phyloP scores from a whole-genome alignment of 2,888 invertebrate genomes.

The Stenichneumon culpator region DNA sequence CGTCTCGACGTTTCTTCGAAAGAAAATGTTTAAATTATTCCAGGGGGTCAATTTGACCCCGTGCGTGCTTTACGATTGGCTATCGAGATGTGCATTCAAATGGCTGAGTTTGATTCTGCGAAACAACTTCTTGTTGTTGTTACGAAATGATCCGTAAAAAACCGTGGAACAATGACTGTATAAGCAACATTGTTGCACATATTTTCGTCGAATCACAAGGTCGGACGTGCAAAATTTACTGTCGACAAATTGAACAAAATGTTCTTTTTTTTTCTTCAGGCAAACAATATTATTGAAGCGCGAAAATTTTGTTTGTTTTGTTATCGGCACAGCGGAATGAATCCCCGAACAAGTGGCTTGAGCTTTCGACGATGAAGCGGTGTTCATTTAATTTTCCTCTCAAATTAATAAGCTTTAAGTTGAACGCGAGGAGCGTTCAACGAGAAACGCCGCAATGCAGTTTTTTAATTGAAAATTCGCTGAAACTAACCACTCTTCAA shows the following conservation, averaged over 20 bases:
- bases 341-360: not conserved
- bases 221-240: not conserved
- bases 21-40: no score
- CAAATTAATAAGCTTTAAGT: not conserved
- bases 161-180: not conserved
- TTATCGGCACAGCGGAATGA: not conserved
- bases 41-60: no score
- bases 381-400: not conserved
- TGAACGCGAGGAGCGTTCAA: conserved; percentile 5
- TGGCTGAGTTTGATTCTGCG: no score
- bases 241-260: not conserved
- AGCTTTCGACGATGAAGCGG: not conserved
- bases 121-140: no score
- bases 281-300: not conserved
- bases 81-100: no score
- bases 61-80: no score
- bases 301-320: not conserved
- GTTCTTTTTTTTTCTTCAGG: not conserved
- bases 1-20: no score
- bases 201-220: not conserved
- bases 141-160: not conserved
- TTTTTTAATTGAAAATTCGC: conserved; percentile 61
- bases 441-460: conserved; percentile 61
- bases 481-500: conserved; percentile 21
- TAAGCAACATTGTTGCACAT: not conserved